Conservation (phyloP, 92 coral and sea anemone genomes). For the Galaxea fascicularis region DNA sequence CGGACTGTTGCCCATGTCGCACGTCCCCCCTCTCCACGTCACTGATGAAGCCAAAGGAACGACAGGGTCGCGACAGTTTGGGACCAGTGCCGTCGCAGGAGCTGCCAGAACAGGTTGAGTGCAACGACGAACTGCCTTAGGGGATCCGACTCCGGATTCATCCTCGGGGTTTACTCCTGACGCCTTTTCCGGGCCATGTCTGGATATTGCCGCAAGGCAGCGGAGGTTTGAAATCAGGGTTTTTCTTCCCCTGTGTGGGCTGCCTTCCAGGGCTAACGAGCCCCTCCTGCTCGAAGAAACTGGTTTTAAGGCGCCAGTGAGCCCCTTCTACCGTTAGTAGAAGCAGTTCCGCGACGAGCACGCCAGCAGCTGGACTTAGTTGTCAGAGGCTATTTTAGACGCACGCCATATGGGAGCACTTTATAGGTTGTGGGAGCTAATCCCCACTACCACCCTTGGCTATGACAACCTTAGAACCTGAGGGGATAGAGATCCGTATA, state of each 20-base stretch:
- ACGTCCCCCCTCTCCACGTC: constrained; percentile 28
- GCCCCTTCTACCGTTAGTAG: constrained; percentile 46
- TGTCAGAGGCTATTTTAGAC: constrained; percentile 47
- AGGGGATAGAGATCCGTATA: no score
- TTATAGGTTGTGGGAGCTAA: constrained; percentile 45
- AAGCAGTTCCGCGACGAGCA: constrained; percentile 61
- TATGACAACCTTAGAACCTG: no score
- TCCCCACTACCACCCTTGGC: constrained; percentile 47
- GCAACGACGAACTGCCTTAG: constrained; percentile 55
- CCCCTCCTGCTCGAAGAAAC: constrained; percentile 66
- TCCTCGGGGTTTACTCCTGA: constrained; percentile 62
- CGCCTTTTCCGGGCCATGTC: constrained; percentile 39
- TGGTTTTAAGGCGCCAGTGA: constrained; percentile 68
- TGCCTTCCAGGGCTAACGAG: constrained; percentile 59
- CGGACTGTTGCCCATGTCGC: constrained; percentile 30
- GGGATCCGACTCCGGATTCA: constrained; percentile 48
- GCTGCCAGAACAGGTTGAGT: constrained; percentile 51
- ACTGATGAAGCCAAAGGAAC: constrained; percentile 36
- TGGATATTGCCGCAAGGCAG: constrained; percentile 58
- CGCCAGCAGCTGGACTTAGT: constrained; percentile 71
- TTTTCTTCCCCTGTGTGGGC: constrained; percentile 63
- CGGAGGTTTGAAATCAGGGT: constrained; percentile 70
- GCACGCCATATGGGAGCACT: constrained; percentile 46
- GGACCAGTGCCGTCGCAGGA: constrained; percentile 42
- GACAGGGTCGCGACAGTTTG: constrained; percentile 38